phyloP scores from a whole-genome alignment of 2,113 vertebrate genomes.

The Ariopsis seemanni region DNA sequence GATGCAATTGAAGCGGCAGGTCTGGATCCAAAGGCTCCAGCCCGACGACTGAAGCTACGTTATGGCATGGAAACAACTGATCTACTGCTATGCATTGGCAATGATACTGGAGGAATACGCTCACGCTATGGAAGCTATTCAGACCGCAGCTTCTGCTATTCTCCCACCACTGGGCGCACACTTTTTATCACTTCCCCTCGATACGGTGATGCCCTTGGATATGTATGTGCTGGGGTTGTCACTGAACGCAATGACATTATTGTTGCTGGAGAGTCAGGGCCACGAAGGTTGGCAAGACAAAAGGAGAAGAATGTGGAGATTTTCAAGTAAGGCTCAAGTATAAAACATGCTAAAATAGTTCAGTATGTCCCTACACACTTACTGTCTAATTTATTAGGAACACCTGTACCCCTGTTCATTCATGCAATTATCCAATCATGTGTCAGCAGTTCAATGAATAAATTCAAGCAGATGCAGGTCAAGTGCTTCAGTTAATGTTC shows the following conservation, averaged over 20 bases:
- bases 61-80: constrained; percentile 96
- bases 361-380: not conserved
- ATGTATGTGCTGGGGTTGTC: constrained; percentile 85
- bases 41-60: constrained; percentile 78
- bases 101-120: constrained; percentile 84
- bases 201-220: constrained; percentile 87
- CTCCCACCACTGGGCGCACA: constrained; percentile 79
- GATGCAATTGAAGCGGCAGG: constrained; percentile 64
- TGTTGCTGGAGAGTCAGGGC: constrained; percentile 87
- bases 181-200: constrained; percentile 93
- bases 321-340: constrained; percentile 78
- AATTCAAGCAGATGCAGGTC: not conserved
- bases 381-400: not conserved
- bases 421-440: not conserved
- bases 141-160: constrained; percentile 92
- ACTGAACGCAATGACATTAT: constrained; percentile 87
- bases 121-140: constrained; percentile 83
- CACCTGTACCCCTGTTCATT: not conserved
- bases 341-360: not conserved
- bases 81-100: constrained; percentile 90
- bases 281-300: constrained; percentile 81
- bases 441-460: not conserved
- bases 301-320: constrained; percentile 85
- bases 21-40: constrained; percentile 72
- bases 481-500: not conserved